Evolutionary conservation across 2,888 invertebrate genomes (phyloP), one percentile per base, ranked within the genome.

Genomic region (Lasioglossum marginatum): DNA sequence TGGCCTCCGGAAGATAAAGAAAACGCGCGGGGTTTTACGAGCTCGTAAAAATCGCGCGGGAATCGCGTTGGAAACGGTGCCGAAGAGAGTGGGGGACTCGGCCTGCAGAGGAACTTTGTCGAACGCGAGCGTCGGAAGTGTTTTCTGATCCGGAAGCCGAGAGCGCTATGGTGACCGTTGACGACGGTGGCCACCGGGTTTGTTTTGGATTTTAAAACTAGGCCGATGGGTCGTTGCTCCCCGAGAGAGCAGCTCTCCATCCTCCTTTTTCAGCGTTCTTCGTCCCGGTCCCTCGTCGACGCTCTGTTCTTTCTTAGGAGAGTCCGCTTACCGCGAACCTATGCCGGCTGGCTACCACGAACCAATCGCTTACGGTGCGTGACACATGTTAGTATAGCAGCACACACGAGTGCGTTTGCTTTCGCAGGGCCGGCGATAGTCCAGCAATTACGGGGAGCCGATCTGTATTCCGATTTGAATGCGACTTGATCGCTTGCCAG

Each of bases 151-250:
- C 68, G 60, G 43, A 27, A 72, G 80, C 63, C 52, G 77, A 68
- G 37, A 45, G 63, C 27, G 27, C 27, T 27, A 5, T 14, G 12
- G 60, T 14, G 14, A 31, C 16, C 27, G 16, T 16, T 5, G 63
- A 5, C 63, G 31, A 31, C 31, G 63, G 4, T 79, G 82, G 80
- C 84, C 77, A 86, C 83, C 85, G 31, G 88, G 91, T 93, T 94
- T 94, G 93, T 94, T 94, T 94, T 94, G 94, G 92, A 93, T 94
- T 93, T 93, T 90, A 91, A 93, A 94, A 93, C 92, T 94, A 92
- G 94, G 94, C 91, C 93, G 92, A 84, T 88, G 88, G 94, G 93
- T 93, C 93, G 89, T 92, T 91, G 93, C 78, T 91, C 92, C 82
- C 79, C 60, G 79, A 83, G 75, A 70, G 88, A 89, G 16, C 76